Base-by-base conservation (phyloP, 2,113 vertebrate genomes). In the Hemicordylus capensis region DNA sequence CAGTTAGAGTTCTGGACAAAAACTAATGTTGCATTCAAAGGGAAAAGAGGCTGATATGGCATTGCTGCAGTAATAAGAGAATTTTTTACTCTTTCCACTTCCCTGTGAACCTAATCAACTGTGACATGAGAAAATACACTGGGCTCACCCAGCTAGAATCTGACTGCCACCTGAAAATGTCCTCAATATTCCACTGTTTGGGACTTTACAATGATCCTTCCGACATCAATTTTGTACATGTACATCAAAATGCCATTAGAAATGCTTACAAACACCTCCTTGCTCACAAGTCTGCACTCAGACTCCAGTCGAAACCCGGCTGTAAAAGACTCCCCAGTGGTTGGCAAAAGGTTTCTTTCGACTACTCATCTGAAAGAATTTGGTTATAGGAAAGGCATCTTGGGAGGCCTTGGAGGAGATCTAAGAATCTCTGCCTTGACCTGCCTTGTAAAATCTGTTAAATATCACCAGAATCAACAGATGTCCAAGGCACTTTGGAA, bases 161-260 rank as follows among this genome's bases (percentile, higher is more conserved):
- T 93, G 95, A 93, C 95, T 94, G 94, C 94, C 95, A 96, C 95
- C 97, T 96, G 96, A 97, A 97, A 96, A 96, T 94, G 95, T 96
- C 96, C 96, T 96, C 96, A 96, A 96, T 94, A 95, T 96, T 96
- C 96, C 91, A 94, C 95, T 96, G 96, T 95, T 97, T 97, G 95
- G 96, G 97, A 95, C 96, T 97, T 95, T 94, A 95, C 96, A 96
- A 95, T 96, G 96, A 96, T 97, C 96, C 95, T 97, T 96, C 96
- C 92, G 84, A 97, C 96, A 97, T 97, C 97, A 97, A 95, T 97
- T 97, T 97, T 96, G 96, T 96, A 97, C 96, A 96, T 97, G 97
- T 98, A 99, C 98, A 99, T 98, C 97, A 98, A 99, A 99, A 99
- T 97, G 97, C 97, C 98, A 99, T 99, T 99, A 99, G 98, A 96